Conservation (phyloP, 2,113 vertebrate genomes). For the Xenus cinereus region DNA sequence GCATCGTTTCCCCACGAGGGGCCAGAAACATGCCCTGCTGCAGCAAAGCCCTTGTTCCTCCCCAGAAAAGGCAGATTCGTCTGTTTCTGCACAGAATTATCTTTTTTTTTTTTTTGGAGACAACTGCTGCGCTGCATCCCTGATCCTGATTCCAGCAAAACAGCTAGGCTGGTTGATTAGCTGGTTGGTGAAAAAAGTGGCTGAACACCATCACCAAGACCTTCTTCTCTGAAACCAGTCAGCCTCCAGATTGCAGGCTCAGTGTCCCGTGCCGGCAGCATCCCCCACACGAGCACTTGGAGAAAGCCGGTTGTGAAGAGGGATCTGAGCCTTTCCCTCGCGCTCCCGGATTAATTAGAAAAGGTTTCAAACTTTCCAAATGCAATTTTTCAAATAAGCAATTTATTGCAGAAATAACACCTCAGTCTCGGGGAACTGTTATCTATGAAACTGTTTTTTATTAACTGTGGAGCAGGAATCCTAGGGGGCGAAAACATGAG, state of each 20-base stretch:
- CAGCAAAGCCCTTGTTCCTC: not conserved
- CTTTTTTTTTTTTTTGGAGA: not conserved
- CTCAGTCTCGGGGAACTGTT: conserved; percentile 1
- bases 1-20: rapidly evolving
- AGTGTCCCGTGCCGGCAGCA: not conserved
- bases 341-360: not conserved
- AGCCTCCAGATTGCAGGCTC: not conserved
- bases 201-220: not conserved
- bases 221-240: not conserved
- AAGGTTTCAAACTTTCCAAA: conserved; percentile 19
- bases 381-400: conserved; percentile 22
- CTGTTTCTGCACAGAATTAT: not conserved
- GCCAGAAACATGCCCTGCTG: not conserved
- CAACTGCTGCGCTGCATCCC: not conserved
- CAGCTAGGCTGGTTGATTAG: not conserved
- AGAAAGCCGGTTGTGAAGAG: not conserved
- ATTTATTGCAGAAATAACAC: conserved; percentile 59
- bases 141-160: not conserved
- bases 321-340: not conserved
- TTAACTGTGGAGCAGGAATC: conserved; percentile 17
- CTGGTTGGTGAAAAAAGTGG: not conserved
- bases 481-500: not conserved
- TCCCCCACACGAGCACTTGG: not conserved
- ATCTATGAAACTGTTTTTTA: conserved; percentile 29
- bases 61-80: not conserved